These are phyloP conservation scores for Steromphala cineraria DNA, from an alignment of 2,888 invertebrate genomes.

Conservation along the genomic window DNA sequence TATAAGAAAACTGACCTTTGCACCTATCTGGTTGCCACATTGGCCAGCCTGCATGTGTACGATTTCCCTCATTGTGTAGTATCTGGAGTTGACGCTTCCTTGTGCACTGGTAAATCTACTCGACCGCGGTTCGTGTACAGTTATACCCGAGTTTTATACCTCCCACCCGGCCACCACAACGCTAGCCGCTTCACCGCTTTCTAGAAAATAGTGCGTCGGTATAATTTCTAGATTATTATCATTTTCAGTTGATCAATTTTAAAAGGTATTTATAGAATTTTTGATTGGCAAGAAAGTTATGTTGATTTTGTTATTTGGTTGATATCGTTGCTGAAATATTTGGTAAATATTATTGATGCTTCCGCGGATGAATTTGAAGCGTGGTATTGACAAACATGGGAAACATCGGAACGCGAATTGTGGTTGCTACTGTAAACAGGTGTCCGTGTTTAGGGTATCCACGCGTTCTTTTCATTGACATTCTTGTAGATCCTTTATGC, in stretches of 20 bases:
- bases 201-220: background rate
- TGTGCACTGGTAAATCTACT: background rate
- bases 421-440: background rate
- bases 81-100: background rate
- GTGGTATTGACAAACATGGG: conserved; percentile 22
- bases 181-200: background rate
- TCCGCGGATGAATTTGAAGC: background rate
- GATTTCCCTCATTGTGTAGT: background rate
- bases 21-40: conserved; percentile 4
- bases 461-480: too few relatives aligned
- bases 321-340: too few relatives aligned
- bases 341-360: too few relatives aligned
- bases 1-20: background rate
- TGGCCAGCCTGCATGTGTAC: background rate
- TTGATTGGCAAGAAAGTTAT: too few relatives aligned
- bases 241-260: too few relatives aligned
- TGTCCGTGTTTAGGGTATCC: background rate
- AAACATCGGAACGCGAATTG: background rate
- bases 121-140: background rate
- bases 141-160: background rate
- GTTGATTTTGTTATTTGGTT: too few relatives aligned
- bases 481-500: too few relatives aligned
- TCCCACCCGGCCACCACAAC: background rate
- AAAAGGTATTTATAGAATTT: too few relatives aligned
- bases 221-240: too few relatives aligned